Evolutionary conservation across 2,888 invertebrate genomes (phyloP).

Genomic region (Fragum sueziense): DNA sequence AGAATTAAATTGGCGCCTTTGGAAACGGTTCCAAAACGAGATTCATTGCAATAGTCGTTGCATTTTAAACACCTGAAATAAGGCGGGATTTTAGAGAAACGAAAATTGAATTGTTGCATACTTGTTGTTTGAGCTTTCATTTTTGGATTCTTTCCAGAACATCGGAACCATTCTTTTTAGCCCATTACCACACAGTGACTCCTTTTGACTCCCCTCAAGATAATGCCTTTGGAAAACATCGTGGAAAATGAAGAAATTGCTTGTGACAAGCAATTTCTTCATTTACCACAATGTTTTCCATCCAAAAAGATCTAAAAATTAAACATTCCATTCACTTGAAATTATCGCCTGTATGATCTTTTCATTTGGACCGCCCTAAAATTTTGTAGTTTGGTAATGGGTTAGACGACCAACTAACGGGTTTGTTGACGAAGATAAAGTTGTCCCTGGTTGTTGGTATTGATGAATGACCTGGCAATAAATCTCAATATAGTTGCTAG

Average conservation of each 20-base stretch:
- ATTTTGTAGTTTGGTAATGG: too few species aligned
- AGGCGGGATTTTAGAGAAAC: background rate
- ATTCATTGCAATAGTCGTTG: background rate
- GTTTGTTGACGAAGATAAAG: too few species aligned
- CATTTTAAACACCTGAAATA: background rate
- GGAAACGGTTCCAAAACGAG: background rate
- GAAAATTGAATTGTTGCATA: background rate
- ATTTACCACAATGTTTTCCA: background rate
- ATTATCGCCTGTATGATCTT: too few species aligned
- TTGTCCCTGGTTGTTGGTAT: too few species aligned
- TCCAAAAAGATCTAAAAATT: too few species aligned
- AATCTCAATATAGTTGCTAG: too few species aligned
- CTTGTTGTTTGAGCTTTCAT: background rate
- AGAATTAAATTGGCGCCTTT: background rate
- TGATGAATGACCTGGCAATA: too few species aligned
- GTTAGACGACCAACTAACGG: too few species aligned
- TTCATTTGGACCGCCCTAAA: too few species aligned
- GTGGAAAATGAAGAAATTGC: background rate
- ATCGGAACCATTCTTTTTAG: background rate
- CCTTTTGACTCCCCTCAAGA: too few species aligned
- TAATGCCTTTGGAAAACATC: background rate
- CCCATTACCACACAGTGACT: too few species aligned
- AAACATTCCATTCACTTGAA: too few species aligned
- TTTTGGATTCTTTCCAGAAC: background rate
- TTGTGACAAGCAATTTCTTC: background rate